Evolutionary conservation across 2,888 invertebrate genomes (phyloP), one percentile per base, ranked within the genome.

Genomic region (Tiliacea citrago): DNA sequence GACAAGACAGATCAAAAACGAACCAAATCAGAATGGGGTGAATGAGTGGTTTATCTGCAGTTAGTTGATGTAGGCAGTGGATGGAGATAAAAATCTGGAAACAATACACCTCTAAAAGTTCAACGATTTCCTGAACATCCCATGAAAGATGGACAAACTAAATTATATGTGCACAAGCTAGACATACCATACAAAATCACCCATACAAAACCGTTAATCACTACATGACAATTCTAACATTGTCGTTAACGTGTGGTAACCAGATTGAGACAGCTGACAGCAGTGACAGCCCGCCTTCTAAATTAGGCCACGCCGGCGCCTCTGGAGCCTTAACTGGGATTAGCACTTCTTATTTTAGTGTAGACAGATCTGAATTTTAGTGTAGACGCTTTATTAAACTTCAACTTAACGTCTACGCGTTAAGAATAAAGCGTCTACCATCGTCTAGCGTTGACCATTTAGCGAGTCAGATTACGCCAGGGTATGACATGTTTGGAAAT

Each of bases 371-470:
- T 71, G 55, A n/a, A n/a, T n/a, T n/a, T n/a, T n/a, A n/a, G n/a
- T n/a, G n/a, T n/a, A n/a, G n/a, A n/a, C n/a, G n/a, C n/a, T n/a
- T n/a, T n/a, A n/a, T n/a, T n/a, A n/a, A n/a, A n/a, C n/a, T n/a
- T n/a, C n/a, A n/a, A n/a, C n/a, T n/a, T n/a, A n/a, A n/a, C n/a
- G n/a, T n/a, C n/a, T n/a, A n/a, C n/a, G 86, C 77, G 82, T 79
- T 61, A 79, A 78, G 77, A 84, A 79, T 79, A 81, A 77, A 79
- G 24, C 68, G 75, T 61, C 79, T 75, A 68, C 5, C 2, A 85
- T n/a, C n/a, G n/a, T n/a, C n/a, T n/a, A 70, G 75, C 85, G 76
- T 77, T 82, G 86, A 83, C 83, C 84, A 87, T 53, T 77, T 71
- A 68, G 71, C 58, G 67, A 69, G 60, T 60, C 49, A 76, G 83